A percentile compares a stretch with the other conserved stretches of the same genome.
Conservation (phyloP, 1,140 invertebrate species). For the Subanguina moxae region DNA sequence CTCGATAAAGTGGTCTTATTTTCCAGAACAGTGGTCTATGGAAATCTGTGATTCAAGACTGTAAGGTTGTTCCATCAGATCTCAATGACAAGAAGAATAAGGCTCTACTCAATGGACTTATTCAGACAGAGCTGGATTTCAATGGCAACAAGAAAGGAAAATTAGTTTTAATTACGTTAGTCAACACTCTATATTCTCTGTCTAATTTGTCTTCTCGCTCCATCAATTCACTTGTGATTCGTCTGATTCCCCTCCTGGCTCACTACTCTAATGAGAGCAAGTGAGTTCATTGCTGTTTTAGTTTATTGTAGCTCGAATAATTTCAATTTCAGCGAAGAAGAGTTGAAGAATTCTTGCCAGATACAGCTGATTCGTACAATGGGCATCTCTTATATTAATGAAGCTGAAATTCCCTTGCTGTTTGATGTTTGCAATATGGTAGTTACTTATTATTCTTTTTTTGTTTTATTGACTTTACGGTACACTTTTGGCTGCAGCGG, state of each 20-base stretch:
- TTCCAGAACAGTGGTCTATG: slow-evolving; percentile 7
- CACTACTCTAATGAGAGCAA: slow-evolving; percentile 50
- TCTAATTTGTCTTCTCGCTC: background rate
- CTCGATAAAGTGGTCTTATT: slow-evolving; percentile 3
- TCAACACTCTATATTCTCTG: slow-evolving; percentile 25
- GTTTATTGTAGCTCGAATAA: slow-evolving; percentile 64
- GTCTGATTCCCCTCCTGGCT: slow-evolving; percentile 47
- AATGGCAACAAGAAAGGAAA: slow-evolving; percentile 20
- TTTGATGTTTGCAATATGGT: slow-evolving; percentile 12
- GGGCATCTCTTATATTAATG: background rate
- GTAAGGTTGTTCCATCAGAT: background rate
- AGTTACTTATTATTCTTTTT: background rate
- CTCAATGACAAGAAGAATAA: too few species aligned
- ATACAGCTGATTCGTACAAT: slow-evolving; percentile 65
- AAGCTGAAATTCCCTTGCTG: slow-evolving; percentile 7
- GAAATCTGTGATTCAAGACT: slow-evolving; percentile 3
- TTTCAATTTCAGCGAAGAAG: slow-evolving; percentile 68
- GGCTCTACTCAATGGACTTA: background rate
- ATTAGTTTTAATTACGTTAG: slow-evolving; percentile 21
- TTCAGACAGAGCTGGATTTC: background rate
- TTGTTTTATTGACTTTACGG: slow-evolving; percentile 15
- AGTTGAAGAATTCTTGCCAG: slow-evolving; percentile 70
- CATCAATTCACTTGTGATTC: slow-evolving; percentile 27
- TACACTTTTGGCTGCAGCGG: too few species aligned
- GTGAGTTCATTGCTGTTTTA: slow-evolving; percentile 21